Percentiles rank a stretch among this genome's conserved stretches.
Evolutionary conservation across 23 tunicate genomes (phyloP).

Genomic region (Halocynthia roretzi): DNA sequence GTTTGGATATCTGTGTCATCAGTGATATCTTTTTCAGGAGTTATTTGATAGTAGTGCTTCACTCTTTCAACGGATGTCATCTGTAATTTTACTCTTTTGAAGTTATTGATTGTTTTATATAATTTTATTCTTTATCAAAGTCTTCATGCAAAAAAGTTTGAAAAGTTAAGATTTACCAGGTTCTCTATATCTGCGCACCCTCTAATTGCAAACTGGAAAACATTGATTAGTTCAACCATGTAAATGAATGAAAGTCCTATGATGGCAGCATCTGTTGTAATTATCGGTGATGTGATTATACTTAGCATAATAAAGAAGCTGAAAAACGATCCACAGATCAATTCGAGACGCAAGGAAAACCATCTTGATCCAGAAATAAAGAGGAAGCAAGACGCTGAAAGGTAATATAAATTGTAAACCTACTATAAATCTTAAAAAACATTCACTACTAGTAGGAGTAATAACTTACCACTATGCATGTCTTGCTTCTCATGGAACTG

Average conservation of each 20-base stretch:
- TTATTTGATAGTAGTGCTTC: slow-evolving; percentile 48
- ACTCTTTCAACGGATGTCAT: slow-evolving; percentile 95
- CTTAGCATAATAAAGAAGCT: slow-evolving; percentile 25
- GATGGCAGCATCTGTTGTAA: slow-evolving; percentile 16
- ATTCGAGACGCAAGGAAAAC: slow-evolving; percentile 72
- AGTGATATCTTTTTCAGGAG: slow-evolving; percentile 28
- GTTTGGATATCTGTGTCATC: background rate
- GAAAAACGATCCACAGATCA: slow-evolving; percentile 43
- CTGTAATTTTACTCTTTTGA: slow-evolving; percentile 7
- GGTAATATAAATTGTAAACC: background rate
- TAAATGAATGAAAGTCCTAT: slow-evolving; percentile 76
- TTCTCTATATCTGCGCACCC: slow-evolving; percentile 90
- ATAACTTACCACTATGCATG: slow-evolving; percentile 54
- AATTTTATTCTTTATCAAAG: too few species aligned
- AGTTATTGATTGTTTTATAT: too few species aligned
- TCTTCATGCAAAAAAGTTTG: too few species aligned
- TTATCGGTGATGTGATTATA: slow-evolving; percentile 16
- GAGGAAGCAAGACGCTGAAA: slow-evolving; percentile 72
- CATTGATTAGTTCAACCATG: slow-evolving; percentile 27
- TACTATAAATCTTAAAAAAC: background rate
- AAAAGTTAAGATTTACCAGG: slow-evolving; percentile 30
- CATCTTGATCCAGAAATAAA: slow-evolving; percentile 59
- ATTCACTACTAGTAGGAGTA: background rate
- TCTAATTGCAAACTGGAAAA: slow-evolving; percentile 83
- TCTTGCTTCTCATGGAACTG: slow-evolving; percentile 69